phyloP scores from a whole-genome alignment of 1,140 invertebrate genomes.

The Lycorma delicatula region DNA sequence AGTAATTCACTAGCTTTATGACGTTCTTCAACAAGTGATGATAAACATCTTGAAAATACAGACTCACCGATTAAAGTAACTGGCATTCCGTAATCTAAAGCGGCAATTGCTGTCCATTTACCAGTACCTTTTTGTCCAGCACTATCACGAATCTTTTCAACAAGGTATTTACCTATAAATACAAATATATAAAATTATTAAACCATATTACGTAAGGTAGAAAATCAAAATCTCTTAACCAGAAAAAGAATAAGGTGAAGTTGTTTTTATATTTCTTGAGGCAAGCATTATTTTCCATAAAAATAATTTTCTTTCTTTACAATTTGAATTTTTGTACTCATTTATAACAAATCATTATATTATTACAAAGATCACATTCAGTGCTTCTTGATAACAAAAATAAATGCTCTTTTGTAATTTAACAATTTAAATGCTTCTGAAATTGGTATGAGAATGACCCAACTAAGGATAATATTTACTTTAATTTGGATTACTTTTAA shows the following conservation, averaged over 20 bases:
- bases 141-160: slow-evolving; percentile 90
- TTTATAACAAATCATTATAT: too few species aligned
- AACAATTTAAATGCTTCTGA: not conserved
- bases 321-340: too few species aligned
- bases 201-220: slow-evolving; percentile 3
- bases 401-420: not conserved
- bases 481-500: not conserved
- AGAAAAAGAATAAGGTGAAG: too few species aligned
- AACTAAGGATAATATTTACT: too few species aligned
- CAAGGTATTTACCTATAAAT: slow-evolving; percentile 49
- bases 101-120: slow-evolving; percentile 97
- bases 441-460: too few species aligned
- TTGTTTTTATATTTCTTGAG: too few species aligned
- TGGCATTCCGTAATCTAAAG: slow-evolving; percentile 92
- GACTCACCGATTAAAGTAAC: slow-evolving; percentile 98
- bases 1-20: slow-evolving; percentile 70
- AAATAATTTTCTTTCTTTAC: too few species aligned
- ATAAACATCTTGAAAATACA: slow-evolving; percentile 93
- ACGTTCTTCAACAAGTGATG: slow-evolving; percentile 77
- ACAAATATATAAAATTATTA: slow-evolving; percentile 14
- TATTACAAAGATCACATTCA: too few species aligned
- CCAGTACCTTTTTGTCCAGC: slow-evolving; percentile 99
- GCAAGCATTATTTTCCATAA: too few species aligned
- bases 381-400: not conserved
- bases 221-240: too few species aligned